Conservation (phyloP, 2,888 invertebrate genomes). For the Oligia latruncula region DNA sequence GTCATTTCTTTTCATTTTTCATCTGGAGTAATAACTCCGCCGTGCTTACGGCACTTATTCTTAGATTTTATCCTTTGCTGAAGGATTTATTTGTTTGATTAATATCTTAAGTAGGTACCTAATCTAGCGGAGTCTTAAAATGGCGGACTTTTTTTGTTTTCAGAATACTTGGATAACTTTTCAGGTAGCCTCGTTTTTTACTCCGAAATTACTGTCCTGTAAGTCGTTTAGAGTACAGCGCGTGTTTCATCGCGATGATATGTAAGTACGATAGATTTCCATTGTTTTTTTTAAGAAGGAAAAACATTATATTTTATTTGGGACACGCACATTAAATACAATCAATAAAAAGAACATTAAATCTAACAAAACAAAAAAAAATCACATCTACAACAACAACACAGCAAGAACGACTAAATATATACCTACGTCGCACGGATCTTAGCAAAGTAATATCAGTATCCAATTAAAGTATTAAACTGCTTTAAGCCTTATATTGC, state of each 20-base stretch:
- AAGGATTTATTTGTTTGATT: slow-evolving; percentile 37
- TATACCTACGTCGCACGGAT: too few relatives aligned
- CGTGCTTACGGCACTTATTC: slow-evolving; percentile 6
- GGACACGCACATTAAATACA: too few relatives aligned
- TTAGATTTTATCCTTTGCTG: slow-evolving; percentile 25
- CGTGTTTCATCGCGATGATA: not conserved
- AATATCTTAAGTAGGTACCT: slow-evolving; percentile 19
- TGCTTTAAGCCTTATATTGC: not conserved
- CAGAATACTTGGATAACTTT: not conserved
- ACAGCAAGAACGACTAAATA: too few relatives aligned
- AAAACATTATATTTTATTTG: too few relatives aligned
- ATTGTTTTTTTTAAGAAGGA: not conserved
- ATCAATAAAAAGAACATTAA: too few relatives aligned
- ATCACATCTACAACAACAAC: too few relatives aligned
- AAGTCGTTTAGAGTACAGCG: not conserved
- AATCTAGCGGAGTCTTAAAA: not conserved
- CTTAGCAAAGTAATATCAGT: not conserved
- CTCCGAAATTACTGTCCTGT: not conserved
- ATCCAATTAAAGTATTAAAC: not conserved
- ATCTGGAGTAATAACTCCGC: slow-evolving; percentile 29
- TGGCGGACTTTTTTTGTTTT: not conserved
- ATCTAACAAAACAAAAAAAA: too few relatives aligned
- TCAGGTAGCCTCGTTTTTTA: not conserved
- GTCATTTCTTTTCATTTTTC: slow-evolving; percentile 11
- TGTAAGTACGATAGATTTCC: not conserved